Conservation (phyloP, 1,140 invertebrate genomes). For the Diachasmimorpha longicaudata region DNA sequence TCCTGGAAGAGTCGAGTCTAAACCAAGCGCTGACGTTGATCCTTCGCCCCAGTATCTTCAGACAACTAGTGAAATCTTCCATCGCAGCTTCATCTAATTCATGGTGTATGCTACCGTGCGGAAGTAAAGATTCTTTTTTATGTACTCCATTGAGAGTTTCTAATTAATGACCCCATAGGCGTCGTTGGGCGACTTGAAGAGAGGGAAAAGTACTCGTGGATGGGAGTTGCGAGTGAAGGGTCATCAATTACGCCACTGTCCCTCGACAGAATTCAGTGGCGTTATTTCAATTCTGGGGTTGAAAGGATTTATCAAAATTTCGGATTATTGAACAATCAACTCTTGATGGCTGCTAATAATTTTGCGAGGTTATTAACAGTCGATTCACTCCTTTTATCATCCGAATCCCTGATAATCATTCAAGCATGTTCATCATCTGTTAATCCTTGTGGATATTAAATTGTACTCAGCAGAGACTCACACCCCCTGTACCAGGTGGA, state of each 20-base stretch:
- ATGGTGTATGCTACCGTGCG: slow-evolving; percentile 42
- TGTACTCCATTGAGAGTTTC: neutral
- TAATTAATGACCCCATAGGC: neutral
- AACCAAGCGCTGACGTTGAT: slow-evolving; percentile 58
- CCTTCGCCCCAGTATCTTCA: slow-evolving; percentile 46
- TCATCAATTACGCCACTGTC: neutral
- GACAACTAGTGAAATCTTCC: slow-evolving; percentile 36
- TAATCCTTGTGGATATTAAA: neutral
- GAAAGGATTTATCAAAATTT: neutral
- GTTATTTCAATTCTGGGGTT: neutral
- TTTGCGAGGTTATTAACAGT: too few species aligned
- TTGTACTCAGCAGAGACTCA: neutral
- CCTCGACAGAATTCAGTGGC: neutral
- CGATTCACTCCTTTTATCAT: too few species aligned
- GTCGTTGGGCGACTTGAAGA: neutral
- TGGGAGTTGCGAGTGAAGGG: neutral
- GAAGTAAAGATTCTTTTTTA: neutral
- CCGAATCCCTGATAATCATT: neutral
- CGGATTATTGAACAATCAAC: neutral
- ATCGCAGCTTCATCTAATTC: slow-evolving; percentile 59
- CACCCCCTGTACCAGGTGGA: neutral
- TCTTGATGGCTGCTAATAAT: neutral
- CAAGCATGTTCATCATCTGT: neutral
- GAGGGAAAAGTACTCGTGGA: neutral
- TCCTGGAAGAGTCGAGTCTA: slow-evolving; percentile 37